Conservation (phyloP, 2,888 invertebrate species). For the Julus scanicus region DNA sequence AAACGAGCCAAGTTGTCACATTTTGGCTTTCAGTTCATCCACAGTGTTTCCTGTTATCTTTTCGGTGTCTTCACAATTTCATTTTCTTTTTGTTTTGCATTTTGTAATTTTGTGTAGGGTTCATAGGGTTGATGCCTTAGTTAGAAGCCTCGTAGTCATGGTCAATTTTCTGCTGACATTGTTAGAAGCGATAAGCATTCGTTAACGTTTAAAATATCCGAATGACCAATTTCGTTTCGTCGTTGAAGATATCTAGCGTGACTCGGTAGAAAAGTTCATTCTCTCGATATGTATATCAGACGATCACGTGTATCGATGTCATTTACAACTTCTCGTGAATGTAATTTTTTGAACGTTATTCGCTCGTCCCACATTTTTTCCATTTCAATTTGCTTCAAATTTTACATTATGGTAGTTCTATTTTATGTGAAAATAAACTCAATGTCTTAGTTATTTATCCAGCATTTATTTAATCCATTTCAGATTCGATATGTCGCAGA, state of each 20-base stretch:
- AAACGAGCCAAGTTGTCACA: background rate
- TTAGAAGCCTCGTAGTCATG: background rate
- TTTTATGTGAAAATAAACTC: background rate
- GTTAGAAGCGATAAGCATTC: background rate
- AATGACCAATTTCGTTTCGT: background rate
- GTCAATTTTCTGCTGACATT: background rate
- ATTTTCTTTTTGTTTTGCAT: background rate
- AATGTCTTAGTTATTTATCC: background rate
- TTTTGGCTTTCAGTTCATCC: too few relatives aligned
- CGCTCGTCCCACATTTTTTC: background rate
- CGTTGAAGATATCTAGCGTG: background rate
- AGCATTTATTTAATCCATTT: background rate
- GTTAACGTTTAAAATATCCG: background rate
- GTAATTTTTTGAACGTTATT: background rate
- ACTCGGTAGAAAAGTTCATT: background rate
- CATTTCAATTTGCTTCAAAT: background rate
- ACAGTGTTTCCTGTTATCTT: background rate
- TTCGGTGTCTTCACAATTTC: background rate
- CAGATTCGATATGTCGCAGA: background rate
- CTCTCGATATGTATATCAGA: background rate
- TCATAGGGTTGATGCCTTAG: background rate
- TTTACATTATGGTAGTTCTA: background rate
- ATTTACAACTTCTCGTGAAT: background rate
- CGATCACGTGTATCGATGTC: conserved; percentile 2
- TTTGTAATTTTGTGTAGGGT: background rate